Conservation (phyloP, 2,797 vertebrate species). For the Furcifer pardalis region DNA sequence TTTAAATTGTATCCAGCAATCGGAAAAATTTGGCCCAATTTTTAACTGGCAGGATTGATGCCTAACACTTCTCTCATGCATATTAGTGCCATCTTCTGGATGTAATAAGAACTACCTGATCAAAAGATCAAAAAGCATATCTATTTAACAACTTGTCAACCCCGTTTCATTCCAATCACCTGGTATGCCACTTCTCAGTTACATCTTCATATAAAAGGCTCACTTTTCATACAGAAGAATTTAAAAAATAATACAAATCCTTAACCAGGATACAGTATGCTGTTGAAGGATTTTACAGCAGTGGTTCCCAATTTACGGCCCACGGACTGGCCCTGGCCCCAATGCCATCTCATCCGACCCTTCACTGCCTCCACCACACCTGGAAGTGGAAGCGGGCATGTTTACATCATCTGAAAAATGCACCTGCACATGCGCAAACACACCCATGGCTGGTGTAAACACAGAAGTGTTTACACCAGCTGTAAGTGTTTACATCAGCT, state of each 20-base stretch:
- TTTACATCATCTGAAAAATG: too few species aligned
- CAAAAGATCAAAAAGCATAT: background rate
- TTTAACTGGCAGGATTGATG: background rate
- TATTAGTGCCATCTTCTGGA: slow-evolving; percentile 32
- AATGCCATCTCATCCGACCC: too few species aligned
- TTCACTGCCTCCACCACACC: too few species aligned
- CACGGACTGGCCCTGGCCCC: too few species aligned
- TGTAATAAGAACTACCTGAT: slow-evolving; percentile 6
- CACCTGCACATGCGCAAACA: too few species aligned
- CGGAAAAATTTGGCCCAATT: background rate
- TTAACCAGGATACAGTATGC: background rate
- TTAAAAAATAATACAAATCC: background rate
- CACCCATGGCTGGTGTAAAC: too few species aligned
- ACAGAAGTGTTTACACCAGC: too few species aligned
- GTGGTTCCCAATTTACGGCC: too few species aligned
- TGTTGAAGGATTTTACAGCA: too few species aligned
- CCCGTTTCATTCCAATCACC: background rate
- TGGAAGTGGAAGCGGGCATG: too few species aligned
- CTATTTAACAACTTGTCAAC: background rate
- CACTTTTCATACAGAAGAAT: background rate
- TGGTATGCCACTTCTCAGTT: background rate
- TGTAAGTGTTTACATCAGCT: too few species aligned
- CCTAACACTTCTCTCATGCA: background rate
- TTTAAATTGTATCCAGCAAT: background rate
- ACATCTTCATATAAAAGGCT: background rate